Evolutionary conservation across 1,140 invertebrate genomes (phyloP).

Genomic region (Eurosta solidaginis): DNA sequence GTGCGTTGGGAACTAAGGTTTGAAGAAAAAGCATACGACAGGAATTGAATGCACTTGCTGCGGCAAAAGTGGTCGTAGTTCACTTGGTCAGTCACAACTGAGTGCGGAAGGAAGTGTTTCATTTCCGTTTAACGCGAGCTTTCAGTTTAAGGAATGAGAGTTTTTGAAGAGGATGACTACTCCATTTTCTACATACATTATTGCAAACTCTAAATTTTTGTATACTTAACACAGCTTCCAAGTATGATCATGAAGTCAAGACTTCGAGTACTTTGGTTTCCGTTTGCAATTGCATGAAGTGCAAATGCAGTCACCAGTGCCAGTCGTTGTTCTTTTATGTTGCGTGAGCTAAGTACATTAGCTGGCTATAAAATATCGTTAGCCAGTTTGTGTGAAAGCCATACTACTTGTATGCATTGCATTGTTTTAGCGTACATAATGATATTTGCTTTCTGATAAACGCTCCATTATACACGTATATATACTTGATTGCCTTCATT

Average conservation of each 20-base stretch:
- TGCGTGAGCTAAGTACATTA: not conserved
- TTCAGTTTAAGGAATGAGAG: not conserved
- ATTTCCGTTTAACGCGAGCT: constrained; percentile 19
- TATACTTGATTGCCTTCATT: too few relatives aligned
- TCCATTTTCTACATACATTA: not conserved
- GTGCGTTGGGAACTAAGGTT: not conserved
- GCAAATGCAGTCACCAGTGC: too few relatives aligned
- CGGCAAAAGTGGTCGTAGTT: not conserved
- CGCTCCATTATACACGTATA: too few relatives aligned
- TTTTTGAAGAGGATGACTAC: not conserved
- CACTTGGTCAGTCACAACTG: not conserved
- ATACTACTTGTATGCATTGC: too few relatives aligned
- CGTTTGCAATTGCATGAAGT: constrained; percentile 5
- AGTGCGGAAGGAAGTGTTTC: constrained; percentile 22
- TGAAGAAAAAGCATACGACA: not conserved
- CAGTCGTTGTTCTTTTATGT: not conserved
- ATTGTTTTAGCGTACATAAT: too few relatives aligned
- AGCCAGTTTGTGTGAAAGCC: too few relatives aligned
- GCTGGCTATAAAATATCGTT: not conserved
- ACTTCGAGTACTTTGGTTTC: not conserved
- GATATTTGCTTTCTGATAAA: too few relatives aligned
- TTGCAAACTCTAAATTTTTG: too few relatives aligned
- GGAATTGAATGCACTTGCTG: not conserved
- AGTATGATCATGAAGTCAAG: not conserved
- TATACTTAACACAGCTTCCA: not conserved